phyloP scores from a whole-genome alignment of 2,113 vertebrate genomes.

The Pomatostomus ruficeps region DNA sequence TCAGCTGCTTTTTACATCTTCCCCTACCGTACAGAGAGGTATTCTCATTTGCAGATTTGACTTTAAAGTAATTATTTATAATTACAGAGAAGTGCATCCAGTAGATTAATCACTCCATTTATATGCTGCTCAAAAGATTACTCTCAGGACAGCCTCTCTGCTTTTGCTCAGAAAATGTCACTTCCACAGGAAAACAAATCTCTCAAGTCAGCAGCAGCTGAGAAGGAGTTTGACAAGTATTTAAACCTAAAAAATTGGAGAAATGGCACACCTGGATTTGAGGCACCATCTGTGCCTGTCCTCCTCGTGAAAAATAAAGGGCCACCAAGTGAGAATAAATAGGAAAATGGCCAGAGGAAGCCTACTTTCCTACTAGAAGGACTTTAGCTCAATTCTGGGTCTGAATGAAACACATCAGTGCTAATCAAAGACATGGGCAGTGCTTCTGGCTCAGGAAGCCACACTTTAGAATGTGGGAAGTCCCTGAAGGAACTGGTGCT shows the following conservation, averaged over 20 bases:
- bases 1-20: slow-evolving; percentile 26
- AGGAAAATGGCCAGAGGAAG: not conserved
- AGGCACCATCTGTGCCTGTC: not conserved
- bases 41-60: slow-evolving; percentile 44
- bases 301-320: not conserved
- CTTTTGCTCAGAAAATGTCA: slow-evolving; percentile 8
- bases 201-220: not conserved
- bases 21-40: not conserved
- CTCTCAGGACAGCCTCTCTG: not conserved
- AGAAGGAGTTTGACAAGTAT: not conserved
- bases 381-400: not conserved
- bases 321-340: not conserved
- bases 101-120: slow-evolving; percentile 42
- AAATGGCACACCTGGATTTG: not conserved
- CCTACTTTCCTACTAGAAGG: not conserved
- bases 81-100: slow-evolving; percentile 37
- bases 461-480: not conserved
- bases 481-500: not conserved
- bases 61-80: slow-evolving; percentile 49
- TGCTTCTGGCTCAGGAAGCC: not conserved
- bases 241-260: not conserved
- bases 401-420: not conserved
- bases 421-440: not conserved
- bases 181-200: not conserved
- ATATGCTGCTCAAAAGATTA: not conserved